Evolutionary conservation across 2,888 invertebrate species (phyloP), one percentile per base, ranked within the genome.

Genomic region (Diaprepes abbreviatus): DNA sequence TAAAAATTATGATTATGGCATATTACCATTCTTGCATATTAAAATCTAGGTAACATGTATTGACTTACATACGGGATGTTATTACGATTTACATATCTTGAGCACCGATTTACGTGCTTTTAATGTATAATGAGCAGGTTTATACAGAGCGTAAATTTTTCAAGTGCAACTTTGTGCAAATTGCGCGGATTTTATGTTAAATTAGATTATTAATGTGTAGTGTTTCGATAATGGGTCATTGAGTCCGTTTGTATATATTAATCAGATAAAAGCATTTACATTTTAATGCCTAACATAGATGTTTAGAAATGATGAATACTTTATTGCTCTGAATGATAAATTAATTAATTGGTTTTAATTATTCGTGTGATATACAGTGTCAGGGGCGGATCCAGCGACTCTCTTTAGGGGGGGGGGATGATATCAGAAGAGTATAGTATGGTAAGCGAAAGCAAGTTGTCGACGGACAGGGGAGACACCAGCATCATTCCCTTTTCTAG

Each of bases 21-120:
- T 45, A 67, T 67, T 67, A 60, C 36, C 38, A 55, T 31, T 54
- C 48, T 38, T 62, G 68, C 62, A 68, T 68, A 59, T 59, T 59
- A 69, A 69, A 69, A 69, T 52, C 58, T 69, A 59, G 69, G 69
- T 58, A 64, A 59, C 50, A 43, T 19, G 40, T 58, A 69, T 69
- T 64, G 64, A 64, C 59, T 64, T 64, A 59, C 48, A 50, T 50
- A 50, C 28, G 48, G 48, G 35, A 36, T 21, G 24, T 7, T 58
- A 28, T 24, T 17, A 28, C 12, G 10, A 58, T 58, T 58, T 38
- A 24, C 40, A 36, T 58, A 43, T 31, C 40, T 57, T 40, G 19
- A 43, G 31, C 40, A 43, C 43, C 48, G 45, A 60, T 62, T 67
- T 67, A 67, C 62, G 67, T 67, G 67, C 45, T 28, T 67, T 67